Conservation (phyloP, 2,797 vertebrate genomes). For the Ciconia nigra region DNA sequence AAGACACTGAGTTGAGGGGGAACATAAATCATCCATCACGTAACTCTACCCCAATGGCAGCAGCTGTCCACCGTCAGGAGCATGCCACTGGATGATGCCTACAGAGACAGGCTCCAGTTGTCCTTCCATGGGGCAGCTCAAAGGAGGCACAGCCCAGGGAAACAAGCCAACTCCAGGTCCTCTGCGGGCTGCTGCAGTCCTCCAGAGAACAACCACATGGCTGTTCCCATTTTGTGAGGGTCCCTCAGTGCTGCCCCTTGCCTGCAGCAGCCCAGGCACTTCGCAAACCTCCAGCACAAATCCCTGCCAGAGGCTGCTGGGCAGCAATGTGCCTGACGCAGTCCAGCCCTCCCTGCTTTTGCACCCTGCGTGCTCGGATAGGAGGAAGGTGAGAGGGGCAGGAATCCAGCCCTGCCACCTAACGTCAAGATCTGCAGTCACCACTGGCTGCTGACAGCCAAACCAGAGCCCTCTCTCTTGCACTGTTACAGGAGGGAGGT, state of each 20-base stretch:
- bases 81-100: fast-evolving
- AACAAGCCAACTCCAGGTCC: background rate
- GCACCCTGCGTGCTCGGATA: background rate
- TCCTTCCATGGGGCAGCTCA: background rate
- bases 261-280: background rate
- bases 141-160: background rate
- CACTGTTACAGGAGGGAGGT: background rate
- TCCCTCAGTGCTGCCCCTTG: background rate
- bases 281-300: background rate
- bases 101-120: background rate
- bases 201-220: background rate
- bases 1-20: background rate
- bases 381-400: background rate
- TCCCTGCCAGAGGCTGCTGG: background rate
- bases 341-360: background rate
- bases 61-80: background rate
- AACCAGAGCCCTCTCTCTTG: background rate
- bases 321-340: fast-evolving
- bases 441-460: background rate
- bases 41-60: background rate
- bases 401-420: background rate
- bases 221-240: background rate
- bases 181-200: background rate
- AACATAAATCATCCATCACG: background rate
- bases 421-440: background rate